Conservation (phyloP, 30 jellyfish, hydroid and myxozoan species). For the Turritopsis dohrnii region DNA sequence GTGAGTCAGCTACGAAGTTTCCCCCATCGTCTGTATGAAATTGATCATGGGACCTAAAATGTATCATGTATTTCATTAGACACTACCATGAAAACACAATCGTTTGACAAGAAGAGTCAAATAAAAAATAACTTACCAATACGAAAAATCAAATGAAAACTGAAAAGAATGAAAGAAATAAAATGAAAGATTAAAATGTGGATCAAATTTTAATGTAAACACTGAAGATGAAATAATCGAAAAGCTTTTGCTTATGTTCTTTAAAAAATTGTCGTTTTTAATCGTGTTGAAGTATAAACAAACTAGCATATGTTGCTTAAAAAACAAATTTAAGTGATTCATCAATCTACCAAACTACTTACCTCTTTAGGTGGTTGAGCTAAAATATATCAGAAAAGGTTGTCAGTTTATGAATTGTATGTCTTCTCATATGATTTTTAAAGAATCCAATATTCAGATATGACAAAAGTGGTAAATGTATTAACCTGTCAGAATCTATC, state of each 20-base stretch:
- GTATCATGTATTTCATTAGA: no score
- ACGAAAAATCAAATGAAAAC: conserved; percentile 95
- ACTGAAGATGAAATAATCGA: no score
- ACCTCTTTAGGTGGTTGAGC: conserved; percentile 99
- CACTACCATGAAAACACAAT: background rate
- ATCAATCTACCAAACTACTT: background rate
- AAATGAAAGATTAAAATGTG: background rate
- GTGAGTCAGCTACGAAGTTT: conserved; percentile 47
- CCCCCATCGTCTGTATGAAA: conserved; percentile 64
- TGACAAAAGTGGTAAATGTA: no score
- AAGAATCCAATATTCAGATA: no score
- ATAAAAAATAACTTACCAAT: conserved; percentile 55
- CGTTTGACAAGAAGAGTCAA: background rate
- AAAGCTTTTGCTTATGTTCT: no score
- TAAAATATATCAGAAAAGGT: conserved; percentile 22
- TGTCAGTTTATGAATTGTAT: background rate
- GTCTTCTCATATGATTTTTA: background rate
- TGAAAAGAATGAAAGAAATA: conserved; percentile 21
- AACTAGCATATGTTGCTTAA: no score
- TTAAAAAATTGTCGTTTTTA: no score
- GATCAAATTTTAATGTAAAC: conserved; percentile 4
- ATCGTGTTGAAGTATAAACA: no score
- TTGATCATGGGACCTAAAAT: conserved; percentile 89
- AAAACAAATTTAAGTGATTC: background rate
- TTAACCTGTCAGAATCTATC: no score